These are phyloP conservation scores for Acrobasis suavella DNA, from an alignment of 2,888 invertebrate species.

Conservation along the genomic window DNA sequence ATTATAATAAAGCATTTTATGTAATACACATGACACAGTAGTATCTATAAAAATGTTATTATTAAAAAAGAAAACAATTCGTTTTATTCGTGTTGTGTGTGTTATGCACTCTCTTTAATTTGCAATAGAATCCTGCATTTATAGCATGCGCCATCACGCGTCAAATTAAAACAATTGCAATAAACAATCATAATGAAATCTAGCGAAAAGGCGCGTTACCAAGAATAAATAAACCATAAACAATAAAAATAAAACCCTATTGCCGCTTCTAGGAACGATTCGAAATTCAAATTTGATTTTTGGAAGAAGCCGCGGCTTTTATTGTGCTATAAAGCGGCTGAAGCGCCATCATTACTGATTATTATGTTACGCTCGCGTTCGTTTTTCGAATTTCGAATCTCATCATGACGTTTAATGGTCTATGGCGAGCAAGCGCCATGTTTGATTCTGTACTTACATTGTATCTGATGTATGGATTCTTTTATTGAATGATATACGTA, in stretches of 20 bases:
- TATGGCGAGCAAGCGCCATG: constrained; percentile 30
- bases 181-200: constrained; percentile 33
- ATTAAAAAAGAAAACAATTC: too few relatives aligned
- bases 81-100: too few relatives aligned
- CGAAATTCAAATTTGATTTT: constrained; percentile 33
- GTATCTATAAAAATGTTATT: too few relatives aligned
- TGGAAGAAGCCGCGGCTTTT: constrained; percentile 31
- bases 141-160: not conserved
- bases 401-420: constrained; percentile 31
- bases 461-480: too few relatives aligned
- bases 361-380: constrained; percentile 33
- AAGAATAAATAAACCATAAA: constrained; percentile 32
- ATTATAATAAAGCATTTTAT: too few relatives aligned
- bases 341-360: constrained; percentile 34
- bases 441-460: constrained; percentile 19
- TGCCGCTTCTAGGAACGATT: constrained; percentile 34
- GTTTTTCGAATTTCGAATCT: constrained; percentile 29
- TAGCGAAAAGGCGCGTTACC: constrained; percentile 30
- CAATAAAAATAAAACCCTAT: constrained; percentile 33
- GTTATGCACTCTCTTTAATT: too few relatives aligned
- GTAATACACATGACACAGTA: too few relatives aligned
- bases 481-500: not conserved
- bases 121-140: too few relatives aligned
- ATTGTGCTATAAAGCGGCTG: constrained; percentile 31
- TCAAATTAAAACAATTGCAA: constrained; percentile 12